These are phyloP conservation scores for Thunnus maccoyii DNA, from an alignment of 2,113 vertebrate genomes.

Conservation along the genomic window DNA sequence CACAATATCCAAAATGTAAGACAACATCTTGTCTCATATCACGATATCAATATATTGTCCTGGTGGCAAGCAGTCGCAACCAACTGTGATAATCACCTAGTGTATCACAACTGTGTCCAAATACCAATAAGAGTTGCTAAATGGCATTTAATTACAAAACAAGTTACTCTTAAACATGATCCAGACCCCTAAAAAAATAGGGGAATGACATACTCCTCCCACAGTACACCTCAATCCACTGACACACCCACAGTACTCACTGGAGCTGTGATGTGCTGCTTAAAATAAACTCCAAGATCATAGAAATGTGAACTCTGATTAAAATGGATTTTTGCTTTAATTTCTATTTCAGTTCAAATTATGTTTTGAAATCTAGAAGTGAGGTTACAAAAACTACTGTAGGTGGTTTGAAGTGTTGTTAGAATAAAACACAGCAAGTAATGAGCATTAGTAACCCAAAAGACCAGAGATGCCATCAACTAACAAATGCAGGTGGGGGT, in stretches of 20 bases:
- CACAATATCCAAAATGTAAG: too few relatives aligned
- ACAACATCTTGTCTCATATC: too few relatives aligned
- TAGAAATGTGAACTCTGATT: background rate
- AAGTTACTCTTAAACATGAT: too few relatives aligned
- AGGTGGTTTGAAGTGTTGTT: slow-evolving; percentile 5
- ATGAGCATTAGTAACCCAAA: slow-evolving; percentile 20
- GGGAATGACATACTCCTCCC: too few relatives aligned
- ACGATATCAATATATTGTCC: too few relatives aligned
- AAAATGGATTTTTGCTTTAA: slow-evolving; percentile 41
- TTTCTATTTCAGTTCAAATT: background rate
- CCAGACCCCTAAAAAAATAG: too few relatives aligned
- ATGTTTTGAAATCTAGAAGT: background rate
- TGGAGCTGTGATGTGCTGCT: too few relatives aligned
- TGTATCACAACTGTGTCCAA: background rate
- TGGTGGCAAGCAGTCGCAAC: too few relatives aligned
- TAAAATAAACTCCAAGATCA: background rate
- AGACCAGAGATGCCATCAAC: slow-evolving; percentile 8
- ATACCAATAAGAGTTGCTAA: background rate
- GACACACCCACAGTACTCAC: background rate
- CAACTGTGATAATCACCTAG: background rate
- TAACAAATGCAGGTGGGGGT: background rate
- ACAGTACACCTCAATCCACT: background rate
- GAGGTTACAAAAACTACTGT: slow-evolving; percentile 1
- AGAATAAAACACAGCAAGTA: background rate
- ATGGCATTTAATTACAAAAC: background rate